phyloP scores from a whole-genome alignment of 2,797 vertebrate genomes.

The Artibeus lituratus region DNA sequence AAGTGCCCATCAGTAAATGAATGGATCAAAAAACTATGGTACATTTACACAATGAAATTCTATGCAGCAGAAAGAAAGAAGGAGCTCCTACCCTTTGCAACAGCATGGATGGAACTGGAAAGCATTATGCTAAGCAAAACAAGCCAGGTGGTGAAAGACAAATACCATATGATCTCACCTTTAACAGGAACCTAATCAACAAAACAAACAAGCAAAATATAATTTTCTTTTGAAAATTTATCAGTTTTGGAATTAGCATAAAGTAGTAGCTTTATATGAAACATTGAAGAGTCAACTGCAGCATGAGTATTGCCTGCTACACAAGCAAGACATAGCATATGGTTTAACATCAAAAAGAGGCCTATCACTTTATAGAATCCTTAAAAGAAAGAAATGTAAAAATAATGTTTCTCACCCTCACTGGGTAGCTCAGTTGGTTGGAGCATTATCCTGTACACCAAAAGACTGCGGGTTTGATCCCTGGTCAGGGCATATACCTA shows the following conservation, averaged over 20 bases:
- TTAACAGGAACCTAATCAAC: no score
- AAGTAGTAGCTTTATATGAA: neutral
- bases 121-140: no score
- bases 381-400: neutral
- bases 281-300: neutral
- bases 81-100: no score
- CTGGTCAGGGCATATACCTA: neutral
- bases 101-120: no score
- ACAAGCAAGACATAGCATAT: neutral
- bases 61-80: no score
- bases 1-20: no score
- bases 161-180: no score
- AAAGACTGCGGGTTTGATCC: neutral
- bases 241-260: neutral
- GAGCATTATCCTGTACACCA: neutral
- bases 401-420: neutral
- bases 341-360: neutral
- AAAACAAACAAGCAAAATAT: no score
- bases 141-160: no score
- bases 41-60: no score
- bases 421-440: neutral
- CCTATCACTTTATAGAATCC: neutral
- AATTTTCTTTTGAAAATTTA: neutral
- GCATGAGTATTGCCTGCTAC: neutral
- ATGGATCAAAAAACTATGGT: no score